A percentile compares a stretch with the other conserved stretches of the same genome.
Evolutionary conservation across 2,113 vertebrate species (phyloP).

Genomic region (Aegotheles bennettii): DNA sequence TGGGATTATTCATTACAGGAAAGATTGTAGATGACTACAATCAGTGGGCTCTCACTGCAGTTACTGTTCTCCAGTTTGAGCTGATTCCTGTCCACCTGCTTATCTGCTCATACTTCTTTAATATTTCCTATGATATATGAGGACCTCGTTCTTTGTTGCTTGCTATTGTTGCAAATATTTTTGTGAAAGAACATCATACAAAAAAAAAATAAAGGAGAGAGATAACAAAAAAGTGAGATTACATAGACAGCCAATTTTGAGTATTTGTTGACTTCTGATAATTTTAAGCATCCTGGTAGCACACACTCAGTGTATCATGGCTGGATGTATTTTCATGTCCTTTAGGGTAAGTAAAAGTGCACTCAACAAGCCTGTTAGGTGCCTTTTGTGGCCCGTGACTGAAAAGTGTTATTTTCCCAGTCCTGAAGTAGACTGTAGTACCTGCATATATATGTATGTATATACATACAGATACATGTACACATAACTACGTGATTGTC

Average conservation of each 20-base stretch:
- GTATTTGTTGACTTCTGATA: not conserved
- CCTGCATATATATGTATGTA: too few relatives aligned
- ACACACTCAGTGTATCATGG: not conserved
- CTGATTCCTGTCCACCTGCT: not conserved
- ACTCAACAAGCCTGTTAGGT: not conserved
- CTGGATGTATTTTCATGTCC: not conserved
- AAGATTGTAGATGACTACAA: not conserved
- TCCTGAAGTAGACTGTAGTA: not conserved
- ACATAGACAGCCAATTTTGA: not conserved
- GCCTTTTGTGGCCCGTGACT: not conserved
- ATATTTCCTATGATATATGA: not conserved
- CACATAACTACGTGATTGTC: not conserved
- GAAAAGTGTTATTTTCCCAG: not conserved
- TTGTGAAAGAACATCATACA: not conserved
- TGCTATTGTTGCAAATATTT: not conserved
- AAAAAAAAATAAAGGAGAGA: not conserved
- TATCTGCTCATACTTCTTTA: not conserved
- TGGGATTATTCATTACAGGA: not conserved
- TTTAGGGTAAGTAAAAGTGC: not conserved
- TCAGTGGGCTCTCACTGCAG: not conserved
- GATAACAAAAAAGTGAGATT: not conserved
- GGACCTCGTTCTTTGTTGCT: not conserved
- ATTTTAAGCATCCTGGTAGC: not conserved
- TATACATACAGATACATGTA: not conserved
- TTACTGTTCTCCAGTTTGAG: not conserved